Evolutionary conservation across 2,888 invertebrate species (phyloP).

Genomic region (Drosophila tanythrix): DNA sequence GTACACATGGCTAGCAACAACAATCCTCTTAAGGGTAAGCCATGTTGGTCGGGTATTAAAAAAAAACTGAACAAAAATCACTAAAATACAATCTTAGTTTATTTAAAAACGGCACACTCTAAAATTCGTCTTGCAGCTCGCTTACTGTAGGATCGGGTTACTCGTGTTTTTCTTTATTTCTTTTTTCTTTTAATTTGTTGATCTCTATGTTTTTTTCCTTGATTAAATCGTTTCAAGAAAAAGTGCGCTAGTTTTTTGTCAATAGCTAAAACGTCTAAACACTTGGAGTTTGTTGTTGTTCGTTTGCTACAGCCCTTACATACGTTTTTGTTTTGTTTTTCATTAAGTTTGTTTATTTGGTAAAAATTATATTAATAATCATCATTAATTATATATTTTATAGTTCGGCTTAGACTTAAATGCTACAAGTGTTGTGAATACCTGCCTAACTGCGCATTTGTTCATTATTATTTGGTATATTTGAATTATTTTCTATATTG

Average conservation of each 20-base stretch:
- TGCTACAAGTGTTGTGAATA: slow-evolving; percentile 69
- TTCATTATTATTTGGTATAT: slow-evolving; percentile 46
- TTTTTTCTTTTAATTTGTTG: slow-evolving; percentile 12
- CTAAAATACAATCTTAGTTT: slow-evolving; percentile 56
- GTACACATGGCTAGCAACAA: slow-evolving; percentile 8
- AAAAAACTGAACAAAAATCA: slow-evolving; percentile 10
- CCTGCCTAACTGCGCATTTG: slow-evolving; percentile 58
- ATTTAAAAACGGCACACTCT: slow-evolving; percentile 56
- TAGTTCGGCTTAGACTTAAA: slow-evolving; percentile 49
- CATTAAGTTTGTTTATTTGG: slow-evolving; percentile 39
- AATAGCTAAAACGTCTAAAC: slow-evolving; percentile 65
- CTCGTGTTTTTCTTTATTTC: slow-evolving; percentile 1
- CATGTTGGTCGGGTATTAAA: slow-evolving; percentile 12
- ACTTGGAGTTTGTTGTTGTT: slow-evolving; percentile 18
- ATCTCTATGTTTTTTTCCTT: slow-evolving; percentile 19
- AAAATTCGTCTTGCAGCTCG: slow-evolving; percentile 52
- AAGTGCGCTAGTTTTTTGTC: slow-evolving; percentile 55
- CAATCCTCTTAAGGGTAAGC: slow-evolving; percentile 1
- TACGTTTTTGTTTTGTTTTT: slow-evolving; percentile 22
- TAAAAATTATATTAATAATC: slow-evolving; percentile 43
- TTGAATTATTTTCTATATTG: slow-evolving; percentile 43
- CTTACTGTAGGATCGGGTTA: slow-evolving; percentile 38
- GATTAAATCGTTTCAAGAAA: slow-evolving; percentile 65
- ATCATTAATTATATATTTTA: slow-evolving; percentile 17
- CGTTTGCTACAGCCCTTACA: slow-evolving; percentile 30